These are phyloP conservation scores for Lophotriccus pileatus DNA, from an alignment of 2,797 vertebrate genomes.

Conservation along the genomic window DNA sequence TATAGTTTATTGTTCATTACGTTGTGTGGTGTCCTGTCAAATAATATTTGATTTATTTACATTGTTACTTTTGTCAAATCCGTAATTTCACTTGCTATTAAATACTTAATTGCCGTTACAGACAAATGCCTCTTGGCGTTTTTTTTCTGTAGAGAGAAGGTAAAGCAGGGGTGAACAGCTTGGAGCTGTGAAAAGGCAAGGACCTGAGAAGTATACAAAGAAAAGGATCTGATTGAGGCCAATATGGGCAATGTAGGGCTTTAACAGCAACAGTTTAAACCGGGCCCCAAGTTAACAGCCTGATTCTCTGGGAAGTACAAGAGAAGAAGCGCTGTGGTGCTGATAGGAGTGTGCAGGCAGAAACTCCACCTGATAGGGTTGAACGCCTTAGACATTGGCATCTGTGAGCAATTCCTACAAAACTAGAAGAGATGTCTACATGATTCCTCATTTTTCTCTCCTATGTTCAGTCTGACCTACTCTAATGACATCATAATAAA, in stretches of 20 bases:
- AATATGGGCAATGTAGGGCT: neutral
- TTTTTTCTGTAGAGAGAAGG: neutral
- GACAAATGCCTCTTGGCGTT: neutral
- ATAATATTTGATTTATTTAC: neutral
- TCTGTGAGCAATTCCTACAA: neutral
- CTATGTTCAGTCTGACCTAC: neutral
- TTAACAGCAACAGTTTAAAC: neutral
- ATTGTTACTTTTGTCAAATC: neutral
- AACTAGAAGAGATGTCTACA: fast-evolving
- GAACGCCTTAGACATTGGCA: neutral
- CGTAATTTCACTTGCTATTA: neutral
- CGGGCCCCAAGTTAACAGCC: neutral
- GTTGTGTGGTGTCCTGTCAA: neutral
- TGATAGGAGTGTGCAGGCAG: neutral
- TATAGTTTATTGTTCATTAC: neutral
- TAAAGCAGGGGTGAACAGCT: neutral
- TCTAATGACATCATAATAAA: neutral
- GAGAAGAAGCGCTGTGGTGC: neutral
- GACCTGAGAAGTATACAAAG: neutral
- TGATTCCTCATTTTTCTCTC: neutral
- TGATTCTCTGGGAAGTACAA: neutral
- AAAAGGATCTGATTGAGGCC: neutral
- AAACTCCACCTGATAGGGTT: neutral
- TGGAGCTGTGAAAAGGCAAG: neutral
- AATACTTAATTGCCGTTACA: neutral